Evolutionary conservation across 2,797 vertebrate species (phyloP).

Genomic region (Urosaurus nigricauda): DNA sequence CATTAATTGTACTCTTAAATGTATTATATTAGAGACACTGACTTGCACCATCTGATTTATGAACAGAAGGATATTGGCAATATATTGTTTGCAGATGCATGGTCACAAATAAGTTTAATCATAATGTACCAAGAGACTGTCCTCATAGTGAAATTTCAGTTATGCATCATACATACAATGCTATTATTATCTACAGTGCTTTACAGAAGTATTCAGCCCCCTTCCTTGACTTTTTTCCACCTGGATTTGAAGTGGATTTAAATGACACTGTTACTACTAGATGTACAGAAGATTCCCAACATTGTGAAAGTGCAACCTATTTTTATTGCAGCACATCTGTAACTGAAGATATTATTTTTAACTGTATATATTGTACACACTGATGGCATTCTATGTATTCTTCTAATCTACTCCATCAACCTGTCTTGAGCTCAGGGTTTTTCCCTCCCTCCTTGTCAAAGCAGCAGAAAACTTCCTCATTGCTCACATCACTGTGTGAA

Average conservation of each 20-base stretch:
- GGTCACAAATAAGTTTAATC: not conserved
- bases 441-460: not conserved
- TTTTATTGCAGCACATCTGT: not conserved
- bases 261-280: too few relatives aligned
- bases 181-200: too few relatives aligned
- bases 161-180: not conserved
- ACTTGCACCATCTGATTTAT: not conserved
- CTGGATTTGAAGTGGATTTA: too few relatives aligned
- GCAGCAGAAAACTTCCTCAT: constrained; percentile 18
- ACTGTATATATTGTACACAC: constrained; percentile 1
- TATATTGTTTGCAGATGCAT: not conserved
- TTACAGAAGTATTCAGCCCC: too few relatives aligned
- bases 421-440: not conserved
- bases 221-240: too few relatives aligned
- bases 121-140: not conserved
- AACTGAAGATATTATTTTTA: not conserved
- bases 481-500: not conserved
- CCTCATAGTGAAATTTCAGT: not conserved
- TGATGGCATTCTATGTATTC: not conserved
- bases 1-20: not conserved
- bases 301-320: too few relatives aligned
- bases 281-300: not conserved
- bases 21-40: not conserved
- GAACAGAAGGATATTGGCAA: not conserved
- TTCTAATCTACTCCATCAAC: not conserved